These are phyloP conservation scores for Salmo trutta DNA, from an alignment of 2,797 vertebrate species.

Conservation along the genomic window DNA sequence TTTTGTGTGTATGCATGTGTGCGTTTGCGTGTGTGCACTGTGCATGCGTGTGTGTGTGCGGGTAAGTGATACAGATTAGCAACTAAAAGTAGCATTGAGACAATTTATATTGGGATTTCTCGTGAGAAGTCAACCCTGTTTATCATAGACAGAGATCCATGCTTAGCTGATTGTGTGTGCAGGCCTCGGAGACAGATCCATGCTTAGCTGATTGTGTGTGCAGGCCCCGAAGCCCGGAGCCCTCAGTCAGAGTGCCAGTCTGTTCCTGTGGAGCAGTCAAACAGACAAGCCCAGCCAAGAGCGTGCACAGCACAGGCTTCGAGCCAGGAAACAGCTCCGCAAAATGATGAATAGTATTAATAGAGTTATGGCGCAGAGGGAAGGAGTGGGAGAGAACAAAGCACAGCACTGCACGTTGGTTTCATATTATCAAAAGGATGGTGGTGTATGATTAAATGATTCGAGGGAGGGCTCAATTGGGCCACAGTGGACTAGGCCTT, in stretches of 20 bases:
- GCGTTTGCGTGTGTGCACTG: background rate
- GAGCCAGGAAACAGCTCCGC: constrained; percentile 69
- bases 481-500: constrained; percentile 31
- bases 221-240: constrained; percentile 70
- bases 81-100: background rate
- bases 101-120: constrained; percentile 26
- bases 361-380: constrained; percentile 44
- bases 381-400: constrained; percentile 18
- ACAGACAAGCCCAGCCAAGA: constrained; percentile 74
- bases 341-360: constrained; percentile 70
- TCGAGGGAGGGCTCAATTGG: constrained; percentile 39
- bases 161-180: constrained; percentile 34
- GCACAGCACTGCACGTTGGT: constrained; percentile 20
- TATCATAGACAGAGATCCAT: constrained; percentile 57
- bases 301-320: constrained; percentile 56
- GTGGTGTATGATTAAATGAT: constrained; percentile 38
- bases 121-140: constrained; percentile 41
- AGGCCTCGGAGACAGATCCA: constrained; percentile 65
- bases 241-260: constrained; percentile 79
- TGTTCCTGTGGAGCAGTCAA: constrained; percentile 80
- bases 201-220: constrained; percentile 36
- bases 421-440: constrained; percentile 39
- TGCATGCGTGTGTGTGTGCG: background rate
- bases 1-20: background rate
- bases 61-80: background rate